A percentile compares a stretch with the other conserved stretches of the same genome.
phyloP scores from a whole-genome alignment of 2,113 vertebrate genomes.

The Pardalotus punctatus region DNA sequence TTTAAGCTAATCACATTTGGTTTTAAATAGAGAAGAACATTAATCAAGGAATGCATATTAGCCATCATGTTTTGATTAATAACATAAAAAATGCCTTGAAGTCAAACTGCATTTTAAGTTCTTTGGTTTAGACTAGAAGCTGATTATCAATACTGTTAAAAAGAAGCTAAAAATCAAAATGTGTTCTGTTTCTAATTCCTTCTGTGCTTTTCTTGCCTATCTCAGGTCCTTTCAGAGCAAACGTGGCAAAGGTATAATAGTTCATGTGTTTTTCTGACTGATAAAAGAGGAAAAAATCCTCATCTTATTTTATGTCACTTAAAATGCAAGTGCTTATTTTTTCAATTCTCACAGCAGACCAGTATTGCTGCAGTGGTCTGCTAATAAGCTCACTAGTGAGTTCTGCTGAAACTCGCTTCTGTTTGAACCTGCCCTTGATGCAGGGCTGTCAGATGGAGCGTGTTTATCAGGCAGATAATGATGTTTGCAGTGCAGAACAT shows the following conservation, averaged over 20 bases:
- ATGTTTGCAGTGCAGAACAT: conserved; percentile 22
- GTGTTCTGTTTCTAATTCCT: neutral
- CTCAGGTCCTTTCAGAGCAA: conserved; percentile 6
- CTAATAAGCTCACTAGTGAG: conserved; percentile 61
- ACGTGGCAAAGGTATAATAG: neutral
- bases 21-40: conserved; percentile 46
- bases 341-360: conserved; percentile 54
- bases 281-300: conserved; percentile 27
- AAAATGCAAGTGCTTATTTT: conserved; percentile 64
- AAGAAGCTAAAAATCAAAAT: conserved; percentile 23
- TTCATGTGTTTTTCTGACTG: conserved; percentile 43
- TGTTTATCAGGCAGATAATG: conserved; percentile 44
- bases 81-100: conserved; percentile 56
- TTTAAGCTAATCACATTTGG: conserved; percentile 56
- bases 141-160: conserved; percentile 40
- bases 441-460: neutral
- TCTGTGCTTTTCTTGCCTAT: neutral
- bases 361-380: conserved; percentile 22
- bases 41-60: conserved; percentile 53
- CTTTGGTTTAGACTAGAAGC: conserved; percentile 33
- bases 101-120: conserved; percentile 41
- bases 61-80: conserved; percentile 33
- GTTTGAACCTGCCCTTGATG: conserved; percentile 53
- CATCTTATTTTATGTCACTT: conserved; percentile 42
- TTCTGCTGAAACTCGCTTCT: conserved; percentile 38